Evolutionary conservation across 35 echinoderm and acorn worm genomes (phyloP).

Genomic region (Nesometra sesokonis): DNA sequence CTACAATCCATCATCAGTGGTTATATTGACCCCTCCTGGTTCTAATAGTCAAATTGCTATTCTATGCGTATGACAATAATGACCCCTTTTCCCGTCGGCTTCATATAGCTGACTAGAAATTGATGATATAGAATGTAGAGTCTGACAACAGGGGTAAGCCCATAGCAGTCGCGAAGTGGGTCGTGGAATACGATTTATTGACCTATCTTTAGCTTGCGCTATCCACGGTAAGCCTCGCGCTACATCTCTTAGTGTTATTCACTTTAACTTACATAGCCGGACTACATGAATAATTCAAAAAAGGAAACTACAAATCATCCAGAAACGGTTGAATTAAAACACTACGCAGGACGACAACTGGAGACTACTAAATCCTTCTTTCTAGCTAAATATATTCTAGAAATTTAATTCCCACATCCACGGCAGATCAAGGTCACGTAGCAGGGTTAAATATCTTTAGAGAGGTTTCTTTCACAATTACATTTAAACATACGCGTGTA

Average conservation of each 20-base stretch:
- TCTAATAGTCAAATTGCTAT: background rate
- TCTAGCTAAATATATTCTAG: background rate
- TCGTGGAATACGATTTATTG: background rate
- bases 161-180: background rate
- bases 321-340: background rate
- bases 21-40: background rate
- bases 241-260: background rate
- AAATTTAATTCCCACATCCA: background rate
- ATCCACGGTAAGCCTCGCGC: background rate
- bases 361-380: background rate
- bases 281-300: background rate
- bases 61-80: background rate
- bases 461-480: background rate
- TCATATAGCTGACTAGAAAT: background rate
- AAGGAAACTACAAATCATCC: background rate
- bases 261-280: background rate
- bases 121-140: background rate
- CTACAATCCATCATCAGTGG: background rate
- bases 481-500: background rate
- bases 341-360: background rate
- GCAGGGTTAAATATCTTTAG: background rate
- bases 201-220: background rate
- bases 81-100: background rate
- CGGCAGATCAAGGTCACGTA: background rate
- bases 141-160: background rate